Conservation (phyloP, 2,888 invertebrate genomes). For the Drosophila anomelani region DNA sequence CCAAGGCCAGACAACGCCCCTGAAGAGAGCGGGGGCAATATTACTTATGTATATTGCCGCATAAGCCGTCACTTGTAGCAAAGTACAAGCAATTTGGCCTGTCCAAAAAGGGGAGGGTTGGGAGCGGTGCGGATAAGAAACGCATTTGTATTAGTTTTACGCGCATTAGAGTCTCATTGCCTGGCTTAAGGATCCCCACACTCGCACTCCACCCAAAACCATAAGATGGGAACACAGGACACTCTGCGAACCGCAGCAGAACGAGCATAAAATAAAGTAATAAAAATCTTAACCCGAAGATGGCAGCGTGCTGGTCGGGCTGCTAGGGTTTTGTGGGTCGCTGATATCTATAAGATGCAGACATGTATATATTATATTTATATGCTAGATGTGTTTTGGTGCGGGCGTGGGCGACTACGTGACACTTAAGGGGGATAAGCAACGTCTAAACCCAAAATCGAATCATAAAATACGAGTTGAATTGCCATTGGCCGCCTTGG, state of each 20-base stretch:
- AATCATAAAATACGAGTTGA: slow-evolving; percentile 72
- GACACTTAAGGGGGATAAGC: slow-evolving; percentile 76
- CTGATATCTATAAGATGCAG: slow-evolving; percentile 70
- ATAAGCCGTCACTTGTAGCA: slow-evolving; percentile 78
- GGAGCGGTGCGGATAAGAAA: slow-evolving; percentile 68
- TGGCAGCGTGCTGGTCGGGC: slow-evolving; percentile 6
- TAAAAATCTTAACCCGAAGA: slow-evolving; percentile 67
- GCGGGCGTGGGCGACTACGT: slow-evolving; percentile 55
- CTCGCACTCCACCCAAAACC: slow-evolving; percentile 9
- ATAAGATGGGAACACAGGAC: slow-evolving; percentile 15
- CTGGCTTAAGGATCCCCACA: slow-evolving; percentile 65
- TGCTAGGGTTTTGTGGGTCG: slow-evolving; percentile 52
- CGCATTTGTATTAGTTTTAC: slow-evolving; percentile 79
- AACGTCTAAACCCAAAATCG: slow-evolving; percentile 71
- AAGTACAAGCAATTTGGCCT: slow-evolving; percentile 74
- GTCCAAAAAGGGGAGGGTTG: slow-evolving; percentile 8
- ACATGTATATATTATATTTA: slow-evolving; percentile 64
- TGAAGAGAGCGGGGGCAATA: slow-evolving; percentile 62
- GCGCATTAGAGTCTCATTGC: slow-evolving; percentile 79
- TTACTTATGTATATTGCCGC: slow-evolving; percentile 77
- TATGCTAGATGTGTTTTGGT: slow-evolving; percentile 37
- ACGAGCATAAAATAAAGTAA: slow-evolving; percentile 78
- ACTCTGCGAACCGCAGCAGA: slow-evolving; percentile 44
- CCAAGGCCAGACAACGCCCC: slow-evolving; percentile 30
- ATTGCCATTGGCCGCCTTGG: slow-evolving; percentile 46